phyloP scores from a whole-genome alignment of 2,888 invertebrate species.

The Salticus scenicus region DNA sequence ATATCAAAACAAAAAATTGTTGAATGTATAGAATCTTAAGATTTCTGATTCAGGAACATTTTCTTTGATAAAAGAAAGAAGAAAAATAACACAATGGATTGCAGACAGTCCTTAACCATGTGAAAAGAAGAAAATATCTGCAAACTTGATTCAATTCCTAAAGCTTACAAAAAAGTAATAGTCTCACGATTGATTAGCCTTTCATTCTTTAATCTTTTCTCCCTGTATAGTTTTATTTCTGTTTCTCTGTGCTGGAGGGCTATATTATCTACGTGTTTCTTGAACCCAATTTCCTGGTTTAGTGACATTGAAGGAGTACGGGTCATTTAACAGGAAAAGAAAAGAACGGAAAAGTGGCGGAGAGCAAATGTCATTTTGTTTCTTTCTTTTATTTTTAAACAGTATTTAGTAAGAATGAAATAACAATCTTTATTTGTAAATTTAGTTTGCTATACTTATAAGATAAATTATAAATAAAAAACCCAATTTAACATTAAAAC shows the following conservation, averaged over 20 bases:
- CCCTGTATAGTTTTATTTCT: not conserved
- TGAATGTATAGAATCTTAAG: no score
- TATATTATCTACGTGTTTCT: conserved; percentile 12
- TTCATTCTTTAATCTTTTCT: not conserved
- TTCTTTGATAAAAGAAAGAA: no score
- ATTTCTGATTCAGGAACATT: no score
- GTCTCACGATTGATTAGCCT: not conserved
- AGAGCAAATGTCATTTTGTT: not conserved
- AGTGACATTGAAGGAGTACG: conserved; percentile 14
- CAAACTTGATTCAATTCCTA: not conserved
- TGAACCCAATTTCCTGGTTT: conserved; percentile 19
- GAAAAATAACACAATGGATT: no score
- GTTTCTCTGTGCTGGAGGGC: not conserved
- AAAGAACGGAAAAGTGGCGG: not conserved
- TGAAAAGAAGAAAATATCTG: not conserved
- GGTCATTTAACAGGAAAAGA: not conserved
- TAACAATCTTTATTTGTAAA: no score
- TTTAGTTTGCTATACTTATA: no score
- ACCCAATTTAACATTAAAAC: no score
- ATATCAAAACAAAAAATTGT: no score
- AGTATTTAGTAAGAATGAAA: not conserved
- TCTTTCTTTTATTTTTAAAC: not conserved
- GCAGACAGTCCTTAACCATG: no score
- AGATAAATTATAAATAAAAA: no score
- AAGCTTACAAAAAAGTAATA: not conserved